phyloP scores from a whole-genome alignment of 2,888 invertebrate genomes.

The Scaptomyza flava region DNA sequence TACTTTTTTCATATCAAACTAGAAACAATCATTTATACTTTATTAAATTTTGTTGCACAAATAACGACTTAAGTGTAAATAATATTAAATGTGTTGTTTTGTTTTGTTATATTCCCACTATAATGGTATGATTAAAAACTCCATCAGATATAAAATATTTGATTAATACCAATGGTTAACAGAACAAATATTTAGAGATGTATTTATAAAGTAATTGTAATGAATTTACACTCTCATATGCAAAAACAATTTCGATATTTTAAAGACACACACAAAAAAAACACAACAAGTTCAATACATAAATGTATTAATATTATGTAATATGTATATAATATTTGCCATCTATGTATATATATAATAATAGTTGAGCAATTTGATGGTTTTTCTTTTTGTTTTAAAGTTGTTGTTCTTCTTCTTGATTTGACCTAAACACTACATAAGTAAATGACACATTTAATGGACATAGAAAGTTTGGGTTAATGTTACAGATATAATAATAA shows the following conservation, averaged over 20 bases:
- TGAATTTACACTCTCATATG: slow-evolving; percentile 41
- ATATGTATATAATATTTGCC: slow-evolving; percentile 14
- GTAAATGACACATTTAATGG: slow-evolving; percentile 76
- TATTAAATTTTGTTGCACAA: slow-evolving; percentile 71
- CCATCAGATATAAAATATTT: slow-evolving; percentile 57
- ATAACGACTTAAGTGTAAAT: slow-evolving; percentile 74
- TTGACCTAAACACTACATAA: slow-evolving; percentile 68
- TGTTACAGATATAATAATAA: slow-evolving; percentile 53
- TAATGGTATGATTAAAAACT: slow-evolving; percentile 60
- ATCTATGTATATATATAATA: slow-evolving; percentile 27
- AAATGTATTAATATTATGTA: not conserved
- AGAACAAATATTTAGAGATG: slow-evolving; percentile 62
- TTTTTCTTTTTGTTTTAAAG: slow-evolving; percentile 2
- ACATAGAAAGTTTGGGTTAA: slow-evolving; percentile 73
- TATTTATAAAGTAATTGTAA: slow-evolving; percentile 34
- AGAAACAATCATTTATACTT: slow-evolving; percentile 63
- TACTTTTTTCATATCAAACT: slow-evolving; percentile 47
- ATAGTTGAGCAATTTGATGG: slow-evolving; percentile 56
- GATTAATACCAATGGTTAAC: slow-evolving; percentile 76
- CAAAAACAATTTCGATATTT: slow-evolving; percentile 49
- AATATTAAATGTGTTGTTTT: slow-evolving; percentile 65
- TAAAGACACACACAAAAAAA: slow-evolving; percentile 35
- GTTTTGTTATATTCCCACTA: slow-evolving; percentile 28
- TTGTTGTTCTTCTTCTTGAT: slow-evolving; percentile 17
- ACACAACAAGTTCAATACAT: slow-evolving; percentile 39